Base-by-base conservation (phyloP, 1,140 invertebrate species). In the Galleria mellonella region DNA sequence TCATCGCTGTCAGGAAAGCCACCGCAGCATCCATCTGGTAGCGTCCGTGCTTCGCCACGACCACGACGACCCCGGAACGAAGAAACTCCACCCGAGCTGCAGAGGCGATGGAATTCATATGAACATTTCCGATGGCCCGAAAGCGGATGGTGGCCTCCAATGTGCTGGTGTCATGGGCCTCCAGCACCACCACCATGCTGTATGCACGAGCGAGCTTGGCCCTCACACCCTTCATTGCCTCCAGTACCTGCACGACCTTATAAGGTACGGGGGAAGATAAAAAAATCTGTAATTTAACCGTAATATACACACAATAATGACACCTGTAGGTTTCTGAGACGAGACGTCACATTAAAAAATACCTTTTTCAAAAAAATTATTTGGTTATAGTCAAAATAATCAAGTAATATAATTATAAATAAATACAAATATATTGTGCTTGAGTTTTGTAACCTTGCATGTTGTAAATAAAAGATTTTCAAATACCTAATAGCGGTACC, bases 101-200 rank as follows among this genome's bases (percentile, higher is more conserved):
- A 86, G 49, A 69, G 83, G 32, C 71, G 82, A 51, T 86, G 83
- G 72, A 83, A 86, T 28, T 87, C 85, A 0, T 87, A 87, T 43
- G 85, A 87, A 32, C 83, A 87, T 44, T 87, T 87, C 48, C 78
- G 84, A 10, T 86, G 66, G 58, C 81, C 78, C 0, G 77, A 78
- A 49, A 72, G 72, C 0, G 89, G 90, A 5, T 90, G 92, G 62
- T 91, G 95, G 62, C 86, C 97, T 45, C 78, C 77, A 2, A 78
- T 83, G 74, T 83, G 77, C 39, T 83, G 76, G 79, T 83, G 78
- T 38, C 82, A 86, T 40, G 77, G 72, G 1, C 82, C 77, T 3
- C 77, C 77, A 1, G 56, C 64, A 14, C 78, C 72, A 1, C 78
- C 78, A 42, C 74, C 77, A 10, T 82, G 77, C 39, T 85, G 56